Percentiles rank a stretch among this genome's conserved stretches.
Evolutionary conservation across 2,113 vertebrate genomes (phyloP).

Genomic region (Cichladusa arquata): DNA sequence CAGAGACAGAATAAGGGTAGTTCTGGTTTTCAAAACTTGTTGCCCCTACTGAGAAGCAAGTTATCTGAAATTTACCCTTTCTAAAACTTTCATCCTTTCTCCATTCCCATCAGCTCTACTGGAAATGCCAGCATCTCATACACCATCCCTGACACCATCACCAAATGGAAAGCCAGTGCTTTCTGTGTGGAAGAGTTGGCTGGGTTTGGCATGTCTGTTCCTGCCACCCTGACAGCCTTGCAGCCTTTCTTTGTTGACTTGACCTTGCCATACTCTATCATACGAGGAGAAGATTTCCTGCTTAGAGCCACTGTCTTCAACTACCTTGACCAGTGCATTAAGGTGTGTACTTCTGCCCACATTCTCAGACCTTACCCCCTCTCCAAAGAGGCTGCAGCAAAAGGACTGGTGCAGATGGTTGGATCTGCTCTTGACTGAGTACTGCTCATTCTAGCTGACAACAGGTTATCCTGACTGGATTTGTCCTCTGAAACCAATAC

Average conservation of each 20-base stretch:
- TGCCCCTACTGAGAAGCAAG: neutral
- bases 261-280: conserved; percentile 80
- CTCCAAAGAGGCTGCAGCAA: neutral
- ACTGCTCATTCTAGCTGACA: neutral
- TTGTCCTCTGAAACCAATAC: neutral
- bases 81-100: neutral
- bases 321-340: conserved; percentile 36
- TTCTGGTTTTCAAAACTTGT: neutral
- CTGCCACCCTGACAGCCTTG: conserved; percentile 69
- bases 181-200: conserved; percentile 77
- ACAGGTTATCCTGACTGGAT: neutral
- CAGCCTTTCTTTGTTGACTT: conserved; percentile 86
- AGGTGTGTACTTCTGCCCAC: conserved; percentile 24
- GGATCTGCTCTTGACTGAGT: neutral
- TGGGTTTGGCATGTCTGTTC: conserved; percentile 80
- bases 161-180: conserved; percentile 80
- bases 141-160: conserved; percentile 83
- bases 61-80: neutral
- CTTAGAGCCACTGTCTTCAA: conserved; percentile 80
- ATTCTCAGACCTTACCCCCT: neutral
- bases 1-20: neutral
- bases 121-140: conserved; percentile 44
- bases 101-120: conserved; percentile 14
- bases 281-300: conserved; percentile 78
- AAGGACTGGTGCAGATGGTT: neutral